Evolutionary conservation across 1,140 invertebrate species (phyloP), one percentile per base, ranked within the genome.

Genomic region (Anastatus disparis): DNA sequence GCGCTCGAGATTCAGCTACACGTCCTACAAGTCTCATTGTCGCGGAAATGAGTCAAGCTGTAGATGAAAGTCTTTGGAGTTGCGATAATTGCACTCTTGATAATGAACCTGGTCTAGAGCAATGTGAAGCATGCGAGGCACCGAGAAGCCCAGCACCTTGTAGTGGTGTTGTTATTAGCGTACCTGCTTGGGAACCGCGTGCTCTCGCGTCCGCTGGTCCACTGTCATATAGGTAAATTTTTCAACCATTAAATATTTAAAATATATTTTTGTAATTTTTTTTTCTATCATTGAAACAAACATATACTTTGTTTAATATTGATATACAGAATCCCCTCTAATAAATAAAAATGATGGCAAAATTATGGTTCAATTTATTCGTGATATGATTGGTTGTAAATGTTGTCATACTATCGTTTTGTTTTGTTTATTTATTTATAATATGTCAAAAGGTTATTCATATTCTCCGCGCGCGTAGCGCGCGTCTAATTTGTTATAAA

Each of bases 121-220:
- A 88, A 24, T 92, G 91, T 78, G 89, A 90, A 64, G 88, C 90
- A 0, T 91, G 90, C 74, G 89, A 91, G 74, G 86, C 89, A 0
- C 89, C 89, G 13, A 84, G 87, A 58, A 87, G 85, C 71, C 83
- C 85, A 9, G 86, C 80, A 9, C 84, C 85, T 0, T 84, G 86
- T 27, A 86, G 85, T 56, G 85, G 86, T 15, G 85, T 87, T n/a
- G 85, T 87, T 15, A 88, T 88, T 35, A 86, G 85, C 13, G 86
- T 87, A 44, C 86, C 87, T 6, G 83, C 86, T 7, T 87, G 87
- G 86, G 84, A 86, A 58, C 80, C 83, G 0, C 78, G 82, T 38
- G 73, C 81, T 3, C 56, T 90, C 77, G 78, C 87, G 73, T 71
- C 87, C 76, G 77, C 87, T 75, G 87, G 87, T 76, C 79, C 87